A percentile compares a stretch with the other conserved stretches of the same genome.
phyloP scores from a whole-genome alignment of 1,140 invertebrate species.

The Pseudachorutes palmiensis region DNA sequence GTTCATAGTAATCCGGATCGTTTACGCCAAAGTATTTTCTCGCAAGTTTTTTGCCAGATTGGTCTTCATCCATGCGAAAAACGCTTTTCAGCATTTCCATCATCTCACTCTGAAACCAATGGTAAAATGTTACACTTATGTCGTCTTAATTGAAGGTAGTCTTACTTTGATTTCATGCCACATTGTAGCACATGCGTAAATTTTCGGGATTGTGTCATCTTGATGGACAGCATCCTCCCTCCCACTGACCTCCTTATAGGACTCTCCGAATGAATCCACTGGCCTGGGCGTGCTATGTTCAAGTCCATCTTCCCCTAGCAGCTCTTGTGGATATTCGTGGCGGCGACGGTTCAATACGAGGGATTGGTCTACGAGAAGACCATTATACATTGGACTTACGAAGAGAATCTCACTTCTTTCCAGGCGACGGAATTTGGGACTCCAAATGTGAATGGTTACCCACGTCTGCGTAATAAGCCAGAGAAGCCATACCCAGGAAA shows the following conservation, averaged over 20 bases:
- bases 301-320: too few relatives aligned
- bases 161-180: constrained; percentile 54
- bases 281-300: not conserved
- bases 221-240: not conserved
- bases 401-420: constrained; percentile 93
- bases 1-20: constrained; percentile 61
- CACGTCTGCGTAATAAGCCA: constrained; percentile 92
- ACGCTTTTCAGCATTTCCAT: constrained; percentile 54
- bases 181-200: constrained; percentile 72
- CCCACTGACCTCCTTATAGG: not conserved
- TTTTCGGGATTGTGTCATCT: constrained; percentile 62
- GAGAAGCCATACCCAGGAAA: constrained; percentile 84
- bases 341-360: constrained; percentile 85
- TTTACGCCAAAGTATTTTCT: constrained; percentile 54
- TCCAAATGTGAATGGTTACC: constrained; percentile 95
- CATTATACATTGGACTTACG: constrained; percentile 88
- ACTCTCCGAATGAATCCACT: not conserved
- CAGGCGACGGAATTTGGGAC: constrained; percentile 89
- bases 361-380: constrained; percentile 88
- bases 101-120: constrained; percentile 49
- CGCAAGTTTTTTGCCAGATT: constrained; percentile 54
- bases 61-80: constrained; percentile 56
- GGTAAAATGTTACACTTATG: not conserved
- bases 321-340: constrained; percentile 47
- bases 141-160: not conserved